phyloP scores from a whole-genome alignment of 2,797 vertebrate species.

The Takifugu ocellatus region DNA sequence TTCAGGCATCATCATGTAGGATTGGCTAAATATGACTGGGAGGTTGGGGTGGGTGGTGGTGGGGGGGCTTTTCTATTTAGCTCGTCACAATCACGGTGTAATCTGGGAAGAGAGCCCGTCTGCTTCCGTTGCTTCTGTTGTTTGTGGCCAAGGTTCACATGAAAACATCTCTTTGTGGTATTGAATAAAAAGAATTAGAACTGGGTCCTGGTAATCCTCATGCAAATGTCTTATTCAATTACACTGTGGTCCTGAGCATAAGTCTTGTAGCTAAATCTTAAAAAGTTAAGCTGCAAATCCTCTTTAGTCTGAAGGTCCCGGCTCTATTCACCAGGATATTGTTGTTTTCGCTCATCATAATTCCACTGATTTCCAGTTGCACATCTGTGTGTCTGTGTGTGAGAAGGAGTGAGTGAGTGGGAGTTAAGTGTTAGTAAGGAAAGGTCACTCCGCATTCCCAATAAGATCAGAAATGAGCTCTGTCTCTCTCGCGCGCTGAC shows the following conservation, averaged over 20 bases:
- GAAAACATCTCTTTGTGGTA: slow-evolving; percentile 52
- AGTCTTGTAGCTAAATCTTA: slow-evolving; percentile 80
- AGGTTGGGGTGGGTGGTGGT: too few species aligned
- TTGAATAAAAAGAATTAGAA: slow-evolving; percentile 71
- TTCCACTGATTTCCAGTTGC: slow-evolving; percentile 70
- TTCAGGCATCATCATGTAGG: background rate
- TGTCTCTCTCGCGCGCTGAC: background rate
- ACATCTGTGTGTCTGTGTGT: slow-evolving; percentile 17
- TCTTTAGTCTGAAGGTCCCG: slow-evolving; percentile 76
- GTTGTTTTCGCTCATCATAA: slow-evolving; percentile 75
- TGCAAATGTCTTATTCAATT: slow-evolving; percentile 81
- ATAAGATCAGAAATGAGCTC: background rate
- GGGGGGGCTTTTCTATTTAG: slow-evolving; percentile 21
- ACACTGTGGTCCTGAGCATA: slow-evolving; percentile 74
- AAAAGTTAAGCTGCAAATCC: slow-evolving; percentile 85
- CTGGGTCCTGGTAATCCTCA: slow-evolving; percentile 69
- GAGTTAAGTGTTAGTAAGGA: slow-evolving; percentile 16
- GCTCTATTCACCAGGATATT: slow-evolving; percentile 78
- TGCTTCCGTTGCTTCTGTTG: slow-evolving; percentile 32
- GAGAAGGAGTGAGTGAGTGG: slow-evolving; percentile 2
- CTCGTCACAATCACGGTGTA: slow-evolving; percentile 13
- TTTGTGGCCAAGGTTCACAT: slow-evolving; percentile 39
- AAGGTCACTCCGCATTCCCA: slow-evolving; percentile 39
- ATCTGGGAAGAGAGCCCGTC: slow-evolving; percentile 1
- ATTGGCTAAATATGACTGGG: slow-evolving; percentile 12